Conservation (phyloP, 2,113 vertebrate genomes). For the Atherinomorus stipes region DNA sequence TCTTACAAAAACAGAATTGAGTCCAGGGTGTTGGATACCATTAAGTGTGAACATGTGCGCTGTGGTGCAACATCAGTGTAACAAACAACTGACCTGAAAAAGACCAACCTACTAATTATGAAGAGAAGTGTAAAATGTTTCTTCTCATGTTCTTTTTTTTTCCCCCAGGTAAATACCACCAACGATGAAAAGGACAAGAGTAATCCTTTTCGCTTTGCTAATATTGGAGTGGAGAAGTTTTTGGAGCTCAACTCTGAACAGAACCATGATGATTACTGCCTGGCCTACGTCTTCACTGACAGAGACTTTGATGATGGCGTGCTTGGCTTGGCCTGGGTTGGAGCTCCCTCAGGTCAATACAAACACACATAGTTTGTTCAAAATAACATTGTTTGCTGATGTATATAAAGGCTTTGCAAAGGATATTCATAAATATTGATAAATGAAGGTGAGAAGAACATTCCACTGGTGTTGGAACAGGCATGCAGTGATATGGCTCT, state of each 20-base stretch:
- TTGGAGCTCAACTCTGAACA: constrained; percentile 97
- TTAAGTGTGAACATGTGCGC: background rate
- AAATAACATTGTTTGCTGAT: background rate
- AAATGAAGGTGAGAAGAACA: too few relatives aligned
- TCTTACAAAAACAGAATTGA: background rate
- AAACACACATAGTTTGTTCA: background rate
- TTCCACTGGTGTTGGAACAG: too few relatives aligned
- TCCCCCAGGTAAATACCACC: constrained; percentile 95
- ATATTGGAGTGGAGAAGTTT: constrained; percentile 98
- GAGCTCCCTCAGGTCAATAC: constrained; percentile 91
- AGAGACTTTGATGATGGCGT: constrained; percentile 98
- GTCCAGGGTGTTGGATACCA: background rate
- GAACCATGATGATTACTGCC: constrained; percentile 97
- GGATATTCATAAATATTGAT: too few relatives aligned
- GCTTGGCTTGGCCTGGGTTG: constrained; percentile 97
- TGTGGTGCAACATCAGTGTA: background rate
- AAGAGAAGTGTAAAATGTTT: background rate
- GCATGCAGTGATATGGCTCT: too few relatives aligned
- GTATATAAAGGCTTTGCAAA: too few relatives aligned
- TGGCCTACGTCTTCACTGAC: constrained; percentile 98
- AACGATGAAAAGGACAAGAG: constrained; percentile 84
- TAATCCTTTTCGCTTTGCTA: constrained; percentile 96
- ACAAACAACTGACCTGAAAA: background rate
- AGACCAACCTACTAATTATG: background rate
- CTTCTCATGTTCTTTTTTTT: constrained; percentile 1